A percentile compares a stretch with the other conserved stretches of the same genome.
Conservation (phyloP, 2,113 vertebrate species). For the Trogon surrucura region DNA sequence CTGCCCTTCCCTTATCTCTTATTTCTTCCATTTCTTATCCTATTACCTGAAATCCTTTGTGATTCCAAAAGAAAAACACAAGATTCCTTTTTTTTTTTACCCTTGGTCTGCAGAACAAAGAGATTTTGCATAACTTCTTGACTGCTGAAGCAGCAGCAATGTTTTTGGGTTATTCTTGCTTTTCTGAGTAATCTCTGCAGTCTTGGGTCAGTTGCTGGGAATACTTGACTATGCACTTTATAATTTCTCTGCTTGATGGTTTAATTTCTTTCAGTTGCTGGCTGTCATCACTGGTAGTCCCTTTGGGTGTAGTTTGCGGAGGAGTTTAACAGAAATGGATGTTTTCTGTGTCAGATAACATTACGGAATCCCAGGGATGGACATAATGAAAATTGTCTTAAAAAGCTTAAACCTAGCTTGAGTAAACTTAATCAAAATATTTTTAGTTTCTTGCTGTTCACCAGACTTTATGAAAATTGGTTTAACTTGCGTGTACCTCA, state of each 20-base stretch:
- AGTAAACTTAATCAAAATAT: not conserved
- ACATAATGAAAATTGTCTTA: not conserved
- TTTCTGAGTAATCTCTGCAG: not conserved
- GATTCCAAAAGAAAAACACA: not conserved
- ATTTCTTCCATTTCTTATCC: not conserved
- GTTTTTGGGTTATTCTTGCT: conserved; percentile 1
- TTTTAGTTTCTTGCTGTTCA: not conserved
- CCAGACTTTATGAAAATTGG: not conserved
- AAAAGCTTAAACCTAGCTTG: not conserved
- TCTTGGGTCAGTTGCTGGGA: conserved; percentile 17
- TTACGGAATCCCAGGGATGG: not conserved
- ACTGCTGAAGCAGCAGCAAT: not conserved
- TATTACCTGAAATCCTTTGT: not conserved
- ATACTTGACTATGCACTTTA: not conserved
- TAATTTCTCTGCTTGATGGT: not conserved
- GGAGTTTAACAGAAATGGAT: conserved; percentile 5
- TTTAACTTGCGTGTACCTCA: not conserved
- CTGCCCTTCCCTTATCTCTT: not conserved
- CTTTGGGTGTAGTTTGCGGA: not conserved
- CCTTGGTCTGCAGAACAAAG: not conserved
- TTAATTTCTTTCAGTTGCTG: conserved; percentile 6
- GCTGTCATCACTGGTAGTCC: not conserved
- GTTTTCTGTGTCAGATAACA: not conserved
- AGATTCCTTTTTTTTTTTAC: not conserved
- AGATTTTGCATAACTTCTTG: not conserved